Evolutionary conservation across 2,113 vertebrate species (phyloP).

Genomic region (Tachycineta bicolor): DNA sequence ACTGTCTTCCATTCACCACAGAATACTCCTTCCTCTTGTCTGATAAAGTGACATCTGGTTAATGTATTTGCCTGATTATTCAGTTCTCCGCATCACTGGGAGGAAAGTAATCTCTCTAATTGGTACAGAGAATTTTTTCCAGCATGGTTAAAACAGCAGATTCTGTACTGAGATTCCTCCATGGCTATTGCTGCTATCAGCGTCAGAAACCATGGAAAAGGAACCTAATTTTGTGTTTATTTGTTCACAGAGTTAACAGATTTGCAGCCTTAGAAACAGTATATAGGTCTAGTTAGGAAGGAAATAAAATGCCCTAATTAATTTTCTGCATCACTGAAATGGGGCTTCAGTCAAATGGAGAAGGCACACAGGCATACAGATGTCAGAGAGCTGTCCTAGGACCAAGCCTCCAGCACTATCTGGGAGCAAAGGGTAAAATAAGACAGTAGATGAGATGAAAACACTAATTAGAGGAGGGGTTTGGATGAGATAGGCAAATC

Average conservation of each 20-base stretch:
- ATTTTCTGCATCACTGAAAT: slow-evolving; percentile 58
- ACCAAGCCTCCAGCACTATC: background rate
- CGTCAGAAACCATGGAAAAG: background rate
- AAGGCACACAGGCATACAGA: background rate
- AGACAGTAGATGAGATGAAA: background rate
- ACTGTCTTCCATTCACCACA: background rate
- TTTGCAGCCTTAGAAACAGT: background rate
- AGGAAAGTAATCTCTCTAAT: slow-evolving; percentile 55
- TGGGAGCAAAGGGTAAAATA: slow-evolving; percentile 39
- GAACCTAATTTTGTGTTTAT: slow-evolving; percentile 3
- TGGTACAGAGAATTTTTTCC: background rate
- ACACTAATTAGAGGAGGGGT: background rate
- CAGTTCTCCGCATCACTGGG: slow-evolving; percentile 24
- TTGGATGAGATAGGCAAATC: background rate
- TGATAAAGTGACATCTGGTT: slow-evolving; percentile 37
- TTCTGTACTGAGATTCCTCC: background rate
- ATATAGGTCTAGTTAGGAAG: background rate
- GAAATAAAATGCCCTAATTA: slow-evolving; percentile 55
- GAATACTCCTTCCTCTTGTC: background rate
- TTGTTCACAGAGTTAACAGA: background rate
- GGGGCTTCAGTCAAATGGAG: background rate
- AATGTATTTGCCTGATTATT: background rate
- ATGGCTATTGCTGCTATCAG: background rate
- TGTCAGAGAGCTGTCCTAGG: background rate
- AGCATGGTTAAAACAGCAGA: background rate